phyloP scores from a whole-genome alignment of 2,888 invertebrate genomes.

The Philhelius pedissequus region DNA sequence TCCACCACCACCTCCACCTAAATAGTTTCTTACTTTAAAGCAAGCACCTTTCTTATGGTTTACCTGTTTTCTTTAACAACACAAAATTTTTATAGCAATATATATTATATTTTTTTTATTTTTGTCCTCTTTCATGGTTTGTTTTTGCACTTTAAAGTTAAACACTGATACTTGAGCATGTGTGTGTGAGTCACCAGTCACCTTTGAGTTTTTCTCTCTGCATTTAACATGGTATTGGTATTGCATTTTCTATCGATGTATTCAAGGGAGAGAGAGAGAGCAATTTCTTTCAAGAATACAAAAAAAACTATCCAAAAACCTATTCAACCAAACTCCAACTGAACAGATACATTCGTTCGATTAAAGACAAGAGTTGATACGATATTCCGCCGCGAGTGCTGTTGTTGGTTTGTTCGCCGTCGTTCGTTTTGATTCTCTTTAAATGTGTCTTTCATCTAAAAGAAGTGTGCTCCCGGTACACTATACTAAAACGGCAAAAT shows the following conservation, averaged over 20 bases:
- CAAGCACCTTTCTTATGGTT: slow-evolving; percentile 29
- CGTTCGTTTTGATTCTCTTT: neutral
- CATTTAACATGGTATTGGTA: neutral
- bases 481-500: slow-evolving; percentile 37
- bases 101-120: neutral
- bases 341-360: slow-evolving; percentile 31
- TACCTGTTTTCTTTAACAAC: slow-evolving; percentile 29
- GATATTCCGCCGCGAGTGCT: slow-evolving; percentile 45
- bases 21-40: slow-evolving; percentile 27
- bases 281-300: slow-evolving; percentile 31
- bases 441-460: slow-evolving; percentile 2
- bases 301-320: slow-evolving; percentile 20
- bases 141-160: slow-evolving; percentile 22
- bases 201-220: slow-evolving; percentile 10
- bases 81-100: slow-evolving; percentile 33
- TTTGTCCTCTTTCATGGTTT: neutral
- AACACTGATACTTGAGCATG: neutral
- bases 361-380: slow-evolving; percentile 11
- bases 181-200: slow-evolving; percentile 39
- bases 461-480: slow-evolving; percentile 1
- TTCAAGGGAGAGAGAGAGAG: slow-evolving; percentile 11
- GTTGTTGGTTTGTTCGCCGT: slow-evolving; percentile 9
- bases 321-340: too few species aligned
- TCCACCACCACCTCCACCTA: too few species aligned
- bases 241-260: neutral